A percentile compares a stretch with the other conserved stretches of the same genome.
Evolutionary conservation across 1,140 invertebrate genomes (phyloP).

Genomic region (Alviniconcha marisindica): DNA sequence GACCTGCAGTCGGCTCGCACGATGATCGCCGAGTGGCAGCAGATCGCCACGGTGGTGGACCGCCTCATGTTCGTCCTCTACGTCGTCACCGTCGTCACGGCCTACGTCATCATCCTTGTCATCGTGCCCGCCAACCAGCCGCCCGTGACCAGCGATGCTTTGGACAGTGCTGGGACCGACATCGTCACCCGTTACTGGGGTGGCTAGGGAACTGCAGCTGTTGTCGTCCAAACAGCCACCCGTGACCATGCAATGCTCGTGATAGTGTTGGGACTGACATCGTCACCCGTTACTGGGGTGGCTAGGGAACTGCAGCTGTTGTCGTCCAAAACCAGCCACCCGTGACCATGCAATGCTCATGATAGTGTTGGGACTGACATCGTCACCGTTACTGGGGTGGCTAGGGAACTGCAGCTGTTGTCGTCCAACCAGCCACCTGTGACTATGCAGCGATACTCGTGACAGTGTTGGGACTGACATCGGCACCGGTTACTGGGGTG

Average conservation of each 20-base stretch:
- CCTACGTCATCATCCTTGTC: constrained; percentile 71
- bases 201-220: background rate
- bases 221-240: background rate
- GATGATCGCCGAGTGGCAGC: constrained; percentile 74
- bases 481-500: background rate
- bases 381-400: background rate
- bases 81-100: constrained; percentile 66
- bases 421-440: background rate
- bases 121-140: constrained; percentile 59
- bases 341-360: background rate
- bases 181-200: background rate
- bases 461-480: background rate
- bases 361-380: background rate
- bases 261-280: background rate
- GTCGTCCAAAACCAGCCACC: background rate
- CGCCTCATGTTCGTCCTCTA: constrained; percentile 72
- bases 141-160: background rate
- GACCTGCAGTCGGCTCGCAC: constrained; percentile 39
- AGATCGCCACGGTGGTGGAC: constrained; percentile 71
- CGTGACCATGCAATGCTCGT: background rate
- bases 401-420: background rate
- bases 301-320: background rate
- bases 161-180: background rate
- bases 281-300: background rate
- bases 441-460: background rate